phyloP scores from a whole-genome alignment of 2,888 invertebrate species.

The Erebia aethiops region DNA sequence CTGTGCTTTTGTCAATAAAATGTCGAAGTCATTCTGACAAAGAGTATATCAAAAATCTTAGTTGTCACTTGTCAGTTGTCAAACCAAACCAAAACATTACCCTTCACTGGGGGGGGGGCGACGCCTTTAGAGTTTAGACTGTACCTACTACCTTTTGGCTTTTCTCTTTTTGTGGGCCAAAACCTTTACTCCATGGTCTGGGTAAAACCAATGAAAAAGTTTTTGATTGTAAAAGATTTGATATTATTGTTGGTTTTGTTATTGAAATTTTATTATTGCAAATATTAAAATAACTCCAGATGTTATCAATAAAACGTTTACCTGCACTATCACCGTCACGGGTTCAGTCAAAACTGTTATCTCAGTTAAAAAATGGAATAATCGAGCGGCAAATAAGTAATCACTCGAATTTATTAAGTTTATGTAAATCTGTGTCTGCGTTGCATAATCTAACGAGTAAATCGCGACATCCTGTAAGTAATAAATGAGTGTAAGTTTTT shows the following conservation, averaged over 20 bases:
- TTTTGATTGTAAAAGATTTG: too few species aligned
- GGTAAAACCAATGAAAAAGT: too few species aligned
- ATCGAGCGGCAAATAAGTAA: constrained; percentile 57
- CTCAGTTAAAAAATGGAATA: constrained; percentile 50
- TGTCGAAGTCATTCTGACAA: too few species aligned
- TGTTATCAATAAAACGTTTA: constrained; percentile 69
- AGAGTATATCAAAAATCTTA: too few species aligned
- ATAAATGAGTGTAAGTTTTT: not conserved
- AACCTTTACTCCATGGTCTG: too few species aligned
- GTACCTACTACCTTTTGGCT: too few species aligned
- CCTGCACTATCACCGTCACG: constrained; percentile 64
- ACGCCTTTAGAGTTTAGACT: too few species aligned
- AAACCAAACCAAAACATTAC: too few species aligned
- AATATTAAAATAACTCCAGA: constrained; percentile 37
- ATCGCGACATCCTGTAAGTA: constrained; percentile 64
- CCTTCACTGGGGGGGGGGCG: too few species aligned
- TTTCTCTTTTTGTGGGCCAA: too few species aligned
- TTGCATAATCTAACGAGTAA: constrained; percentile 63
- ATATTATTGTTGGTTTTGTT: not conserved
- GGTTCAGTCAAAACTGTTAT: constrained; percentile 59
- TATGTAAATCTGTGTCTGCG: constrained; percentile 66
- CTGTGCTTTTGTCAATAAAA: too few species aligned
- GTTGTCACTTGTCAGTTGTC: too few species aligned
- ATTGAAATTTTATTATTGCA: not conserved
- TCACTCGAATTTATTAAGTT: constrained; percentile 53